Evolutionary conservation across 2,888 invertebrate genomes (phyloP).

Genomic region (Drosophila diplacantha): DNA sequence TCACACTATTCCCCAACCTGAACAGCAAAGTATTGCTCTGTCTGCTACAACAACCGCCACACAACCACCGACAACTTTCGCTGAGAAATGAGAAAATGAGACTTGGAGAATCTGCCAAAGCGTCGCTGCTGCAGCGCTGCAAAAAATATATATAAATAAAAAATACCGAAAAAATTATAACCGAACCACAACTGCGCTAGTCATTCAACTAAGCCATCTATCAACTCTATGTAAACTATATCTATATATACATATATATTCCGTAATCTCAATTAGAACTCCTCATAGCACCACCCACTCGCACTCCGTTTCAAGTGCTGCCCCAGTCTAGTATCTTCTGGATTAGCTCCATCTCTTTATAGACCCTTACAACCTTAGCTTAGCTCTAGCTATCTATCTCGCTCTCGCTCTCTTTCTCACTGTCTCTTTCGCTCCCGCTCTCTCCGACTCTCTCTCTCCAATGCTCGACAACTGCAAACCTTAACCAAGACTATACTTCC

Average conservation of each 20-base stretch:
- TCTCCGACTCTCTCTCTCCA: conserved; percentile 20
- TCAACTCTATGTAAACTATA: conserved; percentile 32
- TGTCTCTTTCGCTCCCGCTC: conserved; percentile 13
- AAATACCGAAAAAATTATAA: conserved; percentile 38
- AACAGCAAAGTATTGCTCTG: conserved; percentile 29
- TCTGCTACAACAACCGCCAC: conserved; percentile 25
- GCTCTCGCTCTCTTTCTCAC: conserved; percentile 17
- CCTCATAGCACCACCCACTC: conserved; percentile 18
- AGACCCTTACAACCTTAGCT: conserved; percentile 20
- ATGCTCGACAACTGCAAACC: conserved; percentile 37
- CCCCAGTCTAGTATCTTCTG: conserved; percentile 34
- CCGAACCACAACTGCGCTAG: conserved; percentile 57
- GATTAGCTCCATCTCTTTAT: conserved; percentile 23
- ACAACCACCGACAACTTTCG: conserved; percentile 28
- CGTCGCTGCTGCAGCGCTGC: conserved; percentile 67
- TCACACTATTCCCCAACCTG: conserved; percentile 26
- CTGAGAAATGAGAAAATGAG: conserved; percentile 30
- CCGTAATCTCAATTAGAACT: conserved; percentile 27
- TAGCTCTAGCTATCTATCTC: conserved; percentile 25
- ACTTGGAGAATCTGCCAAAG: conserved; percentile 74
- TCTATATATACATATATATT: conserved; percentile 20
- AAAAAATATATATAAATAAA: conserved; percentile 34
- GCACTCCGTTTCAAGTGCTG: conserved; percentile 30
- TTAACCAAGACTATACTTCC: conserved; percentile 24
- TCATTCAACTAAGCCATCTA: conserved; percentile 40